These are phyloP conservation scores for Leguminivora glycinivorella DNA, from an alignment of 1,140 invertebrate species.

Conservation along the genomic window DNA sequence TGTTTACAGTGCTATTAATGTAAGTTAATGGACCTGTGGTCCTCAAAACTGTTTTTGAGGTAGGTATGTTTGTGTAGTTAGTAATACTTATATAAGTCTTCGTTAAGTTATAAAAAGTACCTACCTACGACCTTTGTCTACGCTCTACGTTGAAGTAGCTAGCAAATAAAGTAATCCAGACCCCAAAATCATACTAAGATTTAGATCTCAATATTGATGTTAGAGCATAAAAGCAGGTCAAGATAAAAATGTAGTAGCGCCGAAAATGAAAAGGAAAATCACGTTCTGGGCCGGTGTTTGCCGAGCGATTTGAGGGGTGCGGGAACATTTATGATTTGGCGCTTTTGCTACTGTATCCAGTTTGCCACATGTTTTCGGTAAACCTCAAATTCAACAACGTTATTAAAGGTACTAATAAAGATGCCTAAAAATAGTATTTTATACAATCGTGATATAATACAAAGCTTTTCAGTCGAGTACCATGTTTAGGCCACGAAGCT, in stretches of 20 bases:
- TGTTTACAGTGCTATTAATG: too few species aligned
- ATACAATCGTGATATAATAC: too few species aligned
- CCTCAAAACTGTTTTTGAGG: too few species aligned
- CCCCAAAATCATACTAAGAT: not conserved
- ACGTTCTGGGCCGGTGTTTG: constrained; percentile 19
- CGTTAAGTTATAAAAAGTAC: not conserved
- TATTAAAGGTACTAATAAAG: too few species aligned
- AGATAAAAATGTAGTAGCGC: constrained; percentile 17
- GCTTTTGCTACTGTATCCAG: constrained; percentile 1
- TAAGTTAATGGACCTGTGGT: too few species aligned
- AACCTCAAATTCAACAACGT: too few species aligned
- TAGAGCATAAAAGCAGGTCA: constrained; percentile 19
- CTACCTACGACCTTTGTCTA: not conserved
- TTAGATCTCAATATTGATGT: not conserved
- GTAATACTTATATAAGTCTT: not conserved
- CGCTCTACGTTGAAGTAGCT: not conserved
- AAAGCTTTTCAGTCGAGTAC: too few species aligned
- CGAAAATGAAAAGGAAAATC: constrained; percentile 25
- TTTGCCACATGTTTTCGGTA: not conserved
- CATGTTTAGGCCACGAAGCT: too few species aligned
- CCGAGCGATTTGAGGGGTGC: constrained; percentile 23
- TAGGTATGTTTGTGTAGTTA: too few species aligned
- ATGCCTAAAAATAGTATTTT: too few species aligned
- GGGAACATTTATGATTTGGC: constrained; percentile 26
- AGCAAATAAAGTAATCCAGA: not conserved